These are phyloP conservation scores for Lucilia sericata DNA, from an alignment of 1,140 invertebrate genomes.

Conservation along the genomic window DNA sequence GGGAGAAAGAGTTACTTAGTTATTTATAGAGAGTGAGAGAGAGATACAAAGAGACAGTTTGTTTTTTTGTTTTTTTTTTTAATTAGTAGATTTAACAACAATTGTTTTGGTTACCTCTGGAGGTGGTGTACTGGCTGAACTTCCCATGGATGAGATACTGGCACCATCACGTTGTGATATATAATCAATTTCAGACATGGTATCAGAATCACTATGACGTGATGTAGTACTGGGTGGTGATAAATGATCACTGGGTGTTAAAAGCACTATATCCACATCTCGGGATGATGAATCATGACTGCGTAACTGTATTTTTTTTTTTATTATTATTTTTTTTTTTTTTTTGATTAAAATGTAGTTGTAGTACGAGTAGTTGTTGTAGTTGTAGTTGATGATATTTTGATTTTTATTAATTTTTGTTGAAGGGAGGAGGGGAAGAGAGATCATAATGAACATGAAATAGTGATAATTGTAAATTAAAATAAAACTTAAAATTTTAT, in stretches of 20 bases:
- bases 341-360: background rate
- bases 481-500: no score
- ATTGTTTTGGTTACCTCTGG: slow-evolving; percentile 68
- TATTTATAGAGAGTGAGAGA: background rate
- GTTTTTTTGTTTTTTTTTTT: no score
- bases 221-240: slow-evolving; percentile 91
- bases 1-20: background rate
- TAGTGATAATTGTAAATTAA: background rate
- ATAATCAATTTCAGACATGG: slow-evolving; percentile 86
- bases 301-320: slow-evolving; percentile 42
- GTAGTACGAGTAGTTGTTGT: background rate
- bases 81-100: slow-evolving; percentile 8
- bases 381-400: background rate
- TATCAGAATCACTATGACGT: slow-evolving; percentile 91
- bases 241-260: slow-evolving; percentile 86
- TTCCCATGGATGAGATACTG: slow-evolving; percentile 88
- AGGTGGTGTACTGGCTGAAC: slow-evolving; percentile 82
- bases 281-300: slow-evolving; percentile 36
- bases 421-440: background rate
- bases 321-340: no score
- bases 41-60: background rate
- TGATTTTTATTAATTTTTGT: background rate
- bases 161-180: slow-evolving; percentile 78
- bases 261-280: slow-evolving; percentile 69
- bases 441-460: slow-evolving; percentile 11